Conservation (phyloP, 2,888 invertebrate species). For the Zeuzera pyrina region DNA sequence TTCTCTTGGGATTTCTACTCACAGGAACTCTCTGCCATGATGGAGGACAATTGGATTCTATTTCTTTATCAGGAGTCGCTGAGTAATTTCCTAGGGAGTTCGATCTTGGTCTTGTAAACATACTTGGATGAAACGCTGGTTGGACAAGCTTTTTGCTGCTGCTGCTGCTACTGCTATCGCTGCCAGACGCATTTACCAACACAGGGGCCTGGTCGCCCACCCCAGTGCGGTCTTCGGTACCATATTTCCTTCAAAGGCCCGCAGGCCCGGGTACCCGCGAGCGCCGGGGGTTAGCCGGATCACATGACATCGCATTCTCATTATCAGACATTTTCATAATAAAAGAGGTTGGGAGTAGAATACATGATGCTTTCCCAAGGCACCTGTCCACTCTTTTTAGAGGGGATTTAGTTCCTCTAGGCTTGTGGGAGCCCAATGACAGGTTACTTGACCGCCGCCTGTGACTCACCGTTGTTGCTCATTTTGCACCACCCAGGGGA, state of each 20-base stretch:
- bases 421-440: too few relatives aligned
- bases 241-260: too few relatives aligned
- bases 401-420: too few relatives aligned
- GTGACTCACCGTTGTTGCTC: too few relatives aligned
- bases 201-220: slow-evolving; percentile 4
- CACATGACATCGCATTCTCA: too few relatives aligned
- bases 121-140: not conserved
- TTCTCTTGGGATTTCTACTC: not conserved
- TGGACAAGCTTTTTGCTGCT: not conserved
- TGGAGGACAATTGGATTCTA: not conserved
- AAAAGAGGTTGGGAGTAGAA: too few relatives aligned
- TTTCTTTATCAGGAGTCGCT: not conserved
- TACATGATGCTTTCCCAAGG: too few relatives aligned
- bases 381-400: too few relatives aligned
- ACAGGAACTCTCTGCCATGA: not conserved
- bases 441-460: too few relatives aligned
- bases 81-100: not conserved
- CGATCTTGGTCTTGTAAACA: not conserved
- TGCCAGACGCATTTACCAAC: slow-evolving; percentile 4
- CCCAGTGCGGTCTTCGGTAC: slow-evolving; percentile 3
- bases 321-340: too few relatives aligned
- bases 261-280: too few relatives aligned
- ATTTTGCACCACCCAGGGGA: slow-evolving; percentile 9
- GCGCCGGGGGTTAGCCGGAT: too few relatives aligned
- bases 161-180: not conserved